phyloP scores from a whole-genome alignment of 2,113 vertebrate species.

The Aspiorhynchus laticeps region DNA sequence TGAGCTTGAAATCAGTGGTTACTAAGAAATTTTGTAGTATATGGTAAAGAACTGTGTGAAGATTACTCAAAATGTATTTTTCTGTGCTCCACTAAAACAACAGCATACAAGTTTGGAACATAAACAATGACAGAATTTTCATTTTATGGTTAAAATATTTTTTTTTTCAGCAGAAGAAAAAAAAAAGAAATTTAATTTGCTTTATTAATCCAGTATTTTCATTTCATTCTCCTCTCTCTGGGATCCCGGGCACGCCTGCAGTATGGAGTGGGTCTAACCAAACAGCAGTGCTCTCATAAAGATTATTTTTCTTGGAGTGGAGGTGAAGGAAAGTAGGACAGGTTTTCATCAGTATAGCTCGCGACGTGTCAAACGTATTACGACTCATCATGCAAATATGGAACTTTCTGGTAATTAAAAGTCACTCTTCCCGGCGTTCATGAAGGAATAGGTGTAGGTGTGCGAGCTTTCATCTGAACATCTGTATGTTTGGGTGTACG shows the following conservation, averaged over 20 bases:
- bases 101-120: background rate
- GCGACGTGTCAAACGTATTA: conserved; percentile 48
- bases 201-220: conserved; percentile 45
- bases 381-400: conserved; percentile 46
- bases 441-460: conserved; percentile 34
- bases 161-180: conserved; percentile 3
- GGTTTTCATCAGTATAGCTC: conserved; percentile 51
- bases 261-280: conserved; percentile 60
- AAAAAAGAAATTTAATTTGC: too few relatives aligned
- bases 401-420: conserved; percentile 56
- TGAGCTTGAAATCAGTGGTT: background rate
- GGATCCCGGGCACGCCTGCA: conserved; percentile 59
- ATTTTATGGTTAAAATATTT: background rate
- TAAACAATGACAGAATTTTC: background rate
- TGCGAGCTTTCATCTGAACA: conserved; percentile 68
- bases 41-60: background rate
- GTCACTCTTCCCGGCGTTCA: conserved; percentile 30
- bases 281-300: conserved; percentile 62
- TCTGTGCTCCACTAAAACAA: background rate
- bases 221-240: conserved; percentile 41
- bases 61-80: background rate
- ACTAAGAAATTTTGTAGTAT: background rate
- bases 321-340: conserved; percentile 55
- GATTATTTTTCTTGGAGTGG: conserved; percentile 68
- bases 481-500: conserved; percentile 52